Conservation (phyloP, 2,888 invertebrate species). For the Seira musarum region DNA sequence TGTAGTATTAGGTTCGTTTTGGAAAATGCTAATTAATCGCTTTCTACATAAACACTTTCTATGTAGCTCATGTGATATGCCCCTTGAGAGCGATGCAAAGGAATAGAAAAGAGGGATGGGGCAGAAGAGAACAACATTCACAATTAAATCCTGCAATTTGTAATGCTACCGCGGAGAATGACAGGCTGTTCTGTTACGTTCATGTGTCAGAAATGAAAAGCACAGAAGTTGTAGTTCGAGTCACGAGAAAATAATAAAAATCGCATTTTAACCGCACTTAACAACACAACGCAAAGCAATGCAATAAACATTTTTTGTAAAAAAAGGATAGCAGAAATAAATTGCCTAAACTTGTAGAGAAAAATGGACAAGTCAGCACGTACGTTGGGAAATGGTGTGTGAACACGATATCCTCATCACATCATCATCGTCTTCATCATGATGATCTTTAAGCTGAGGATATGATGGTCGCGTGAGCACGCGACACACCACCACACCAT, state of each 20-base stretch:
- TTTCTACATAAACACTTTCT: neutral
- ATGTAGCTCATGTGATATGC: no score
- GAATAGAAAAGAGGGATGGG: neutral
- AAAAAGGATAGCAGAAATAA: no score
- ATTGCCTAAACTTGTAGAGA: slow-evolving; percentile 25
- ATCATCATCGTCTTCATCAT: neutral
- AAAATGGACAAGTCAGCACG: slow-evolving; percentile 65
- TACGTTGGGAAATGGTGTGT: slow-evolving; percentile 68
- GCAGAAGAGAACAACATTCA: neutral
- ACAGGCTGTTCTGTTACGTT: slow-evolving; percentile 21
- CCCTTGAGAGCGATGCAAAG: no score
- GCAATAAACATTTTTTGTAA: neutral
- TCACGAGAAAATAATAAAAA: slow-evolving; percentile 17
- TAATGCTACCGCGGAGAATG: slow-evolving; percentile 28
- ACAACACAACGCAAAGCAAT: neutral
- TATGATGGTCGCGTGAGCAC: slow-evolving; percentile 38
- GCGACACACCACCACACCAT: slow-evolving; percentile 44
- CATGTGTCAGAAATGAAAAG: slow-evolving; percentile 30
- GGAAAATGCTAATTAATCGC: slow-evolving; percentile 8
- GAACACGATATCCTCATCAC: slow-evolving; percentile 68
- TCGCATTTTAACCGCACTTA: neutral
- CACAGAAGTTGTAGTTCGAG: slow-evolving; percentile 5
- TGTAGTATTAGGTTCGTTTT: neutral
- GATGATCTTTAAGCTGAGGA: slow-evolving; percentile 37
- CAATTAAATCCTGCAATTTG: slow-evolving; percentile 31